These are phyloP conservation scores for Eutolmus rufibarbis DNA, from an alignment of 2,888 invertebrate species.

Conservation along the genomic window DNA sequence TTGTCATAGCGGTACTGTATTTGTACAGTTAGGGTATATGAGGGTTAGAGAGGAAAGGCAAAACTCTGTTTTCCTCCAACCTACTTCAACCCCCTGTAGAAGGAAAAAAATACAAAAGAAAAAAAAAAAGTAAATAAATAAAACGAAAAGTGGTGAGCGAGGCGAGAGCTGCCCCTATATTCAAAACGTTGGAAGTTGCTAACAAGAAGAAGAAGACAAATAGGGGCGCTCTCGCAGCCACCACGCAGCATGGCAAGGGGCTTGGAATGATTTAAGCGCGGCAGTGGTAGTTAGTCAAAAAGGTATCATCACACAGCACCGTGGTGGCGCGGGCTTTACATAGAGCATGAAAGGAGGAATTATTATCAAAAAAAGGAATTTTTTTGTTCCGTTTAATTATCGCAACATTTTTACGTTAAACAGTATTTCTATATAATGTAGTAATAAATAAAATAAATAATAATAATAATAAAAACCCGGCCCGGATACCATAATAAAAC, in stretches of 20 bases:
- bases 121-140: too few species aligned
- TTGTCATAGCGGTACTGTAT: too few species aligned
- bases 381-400: background rate
- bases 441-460: background rate
- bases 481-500: too few species aligned
- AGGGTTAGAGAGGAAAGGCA: too few species aligned
- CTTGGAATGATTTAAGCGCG: background rate
- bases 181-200: too few species aligned
- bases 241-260: background rate
- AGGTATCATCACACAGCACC: background rate
- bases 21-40: too few species aligned
- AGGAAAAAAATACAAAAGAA: too few species aligned
- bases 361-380: background rate
- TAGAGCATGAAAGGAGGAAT: background rate
- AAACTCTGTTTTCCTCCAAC: too few species aligned
- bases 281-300: background rate
- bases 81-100: too few species aligned
- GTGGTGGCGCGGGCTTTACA: background rate
- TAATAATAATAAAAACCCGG: too few species aligned
- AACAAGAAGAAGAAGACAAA: background rate
- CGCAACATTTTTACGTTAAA: background rate
- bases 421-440: background rate
- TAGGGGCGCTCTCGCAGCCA: background rate
- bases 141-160: too few species aligned
- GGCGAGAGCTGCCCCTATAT: too few species aligned